Base-by-base conservation (phyloP, 2,797 vertebrate species). In the Eulemur coronatus region DNA sequence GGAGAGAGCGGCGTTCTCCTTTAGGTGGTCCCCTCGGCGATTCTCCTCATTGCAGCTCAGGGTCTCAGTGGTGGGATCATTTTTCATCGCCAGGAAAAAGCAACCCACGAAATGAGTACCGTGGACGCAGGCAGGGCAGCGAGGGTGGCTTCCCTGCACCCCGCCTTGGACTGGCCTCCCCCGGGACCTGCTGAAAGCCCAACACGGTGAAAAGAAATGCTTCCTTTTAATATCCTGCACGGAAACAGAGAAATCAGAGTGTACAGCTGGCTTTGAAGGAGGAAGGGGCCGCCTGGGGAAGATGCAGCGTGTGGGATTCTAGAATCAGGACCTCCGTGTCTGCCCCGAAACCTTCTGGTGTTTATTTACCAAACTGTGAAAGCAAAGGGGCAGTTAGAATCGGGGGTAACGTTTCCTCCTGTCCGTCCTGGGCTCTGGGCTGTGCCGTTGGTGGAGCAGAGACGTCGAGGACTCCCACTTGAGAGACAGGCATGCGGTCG, bases 21-120 rank as follows among this genome's bases (percentile, higher is more conserved):
- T 97, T 96, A 89, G 91, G 95, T 93, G 82, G 91, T 91, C 97
- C 97, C 85, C 2, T 0, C 70, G 91, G 97, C 95, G 78, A 52
- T 97, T 98, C 97, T 87, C 97, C 94, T 98, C 97, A 97, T 97
- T 97, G 96, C 96, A 96, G 95, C 97, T 98, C 96, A 61, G 95
- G 94, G 94, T 98, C 97, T 97, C 95, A 93, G 84, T 97, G 65
- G 61, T 28, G n/a, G 30, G 50, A n/a, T 85, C 7, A 86, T 2
- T 75, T 63, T 72, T 61, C 3, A 13, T 61, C 61, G 38, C 97
- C 94, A 48, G 30, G 78, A 82, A 96, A 97, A 97, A 96, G 97
- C 95, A 93, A 96, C 97, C 96, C 57, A 52, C 80, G 96, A 97
- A 98, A 97, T 94, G 97, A 98, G 97, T 67, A 97, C 89, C 59